These are phyloP conservation scores for Scortum barcoo DNA, from an alignment of 2,113 vertebrate genomes.

Conservation along the genomic window DNA sequence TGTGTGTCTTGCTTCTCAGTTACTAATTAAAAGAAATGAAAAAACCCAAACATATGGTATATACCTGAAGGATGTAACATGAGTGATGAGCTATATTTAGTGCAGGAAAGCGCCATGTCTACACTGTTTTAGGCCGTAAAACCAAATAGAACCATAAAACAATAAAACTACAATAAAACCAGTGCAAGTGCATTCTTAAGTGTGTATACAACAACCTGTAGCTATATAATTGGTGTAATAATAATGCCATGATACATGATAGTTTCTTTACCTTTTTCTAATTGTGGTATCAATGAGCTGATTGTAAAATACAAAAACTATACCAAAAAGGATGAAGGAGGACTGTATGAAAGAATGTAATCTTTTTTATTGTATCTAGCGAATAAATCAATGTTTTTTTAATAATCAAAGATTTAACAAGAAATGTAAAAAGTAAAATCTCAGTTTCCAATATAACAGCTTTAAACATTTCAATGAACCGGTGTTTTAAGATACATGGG, in stretches of 20 bases:
- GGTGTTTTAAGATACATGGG: conserved; percentile 7
- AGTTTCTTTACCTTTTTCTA: not conserved
- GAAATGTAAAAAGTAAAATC: not conserved
- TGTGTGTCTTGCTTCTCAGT: not conserved
- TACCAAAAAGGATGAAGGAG: not conserved
- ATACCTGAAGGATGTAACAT: not conserved
- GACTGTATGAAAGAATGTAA: not conserved
- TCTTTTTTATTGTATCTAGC: not conserved
- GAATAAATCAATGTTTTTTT: not conserved
- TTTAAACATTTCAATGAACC: not conserved
- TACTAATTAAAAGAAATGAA: conserved; percentile 13
- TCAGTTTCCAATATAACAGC: not conserved
- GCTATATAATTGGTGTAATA: not conserved
- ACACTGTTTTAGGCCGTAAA: not conserved
- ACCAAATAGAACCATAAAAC: not conserved
- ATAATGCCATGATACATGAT: not conserved
- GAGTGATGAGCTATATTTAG: too few species aligned
- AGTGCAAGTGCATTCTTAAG: not conserved
- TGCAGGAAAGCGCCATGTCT: not conserved
- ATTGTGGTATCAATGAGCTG: not conserved
- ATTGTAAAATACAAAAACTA: not conserved
- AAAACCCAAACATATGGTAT: not conserved
- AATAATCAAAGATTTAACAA: not conserved
- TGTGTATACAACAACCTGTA: not conserved
- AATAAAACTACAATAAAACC: too few species aligned